A percentile compares a stretch with the other conserved stretches of the same genome.
Conservation (phyloP, 2,888 invertebrate genomes). For the Xestia c-nigrum region DNA sequence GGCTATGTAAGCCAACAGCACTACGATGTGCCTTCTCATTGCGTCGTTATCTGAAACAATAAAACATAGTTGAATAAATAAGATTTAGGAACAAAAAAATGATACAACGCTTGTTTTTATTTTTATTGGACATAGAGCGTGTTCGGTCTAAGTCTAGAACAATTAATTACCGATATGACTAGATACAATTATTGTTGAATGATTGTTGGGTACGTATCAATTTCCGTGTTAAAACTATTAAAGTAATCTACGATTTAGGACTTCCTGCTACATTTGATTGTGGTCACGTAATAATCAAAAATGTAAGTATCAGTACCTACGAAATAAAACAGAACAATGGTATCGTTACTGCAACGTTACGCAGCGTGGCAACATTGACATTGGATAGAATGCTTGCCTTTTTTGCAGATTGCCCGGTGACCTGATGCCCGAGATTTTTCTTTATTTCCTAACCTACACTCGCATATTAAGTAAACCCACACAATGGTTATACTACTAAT, state of each 20-base stretch:
- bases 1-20: conserved; percentile 79
- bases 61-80: not conserved
- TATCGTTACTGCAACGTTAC: conserved; percentile 22
- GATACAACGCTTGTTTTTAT: no score
- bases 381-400: conserved; percentile 22
- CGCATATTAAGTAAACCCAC: conserved; percentile 2
- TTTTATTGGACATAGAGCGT: not conserved
- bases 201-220: conserved; percentile 18
- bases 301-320: conserved; percentile 4
- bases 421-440: conserved; percentile 34
- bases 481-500: not conserved
- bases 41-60: conserved; percentile 49
- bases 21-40: conserved; percentile 76
- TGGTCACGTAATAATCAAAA: conserved; percentile 21
- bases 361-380: conserved; percentile 47
- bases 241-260: conserved; percentile 31
- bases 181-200: conserved; percentile 21
- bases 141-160: not conserved
- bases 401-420: conserved; percentile 22
- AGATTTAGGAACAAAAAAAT: not conserved
- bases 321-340: conserved; percentile 19
- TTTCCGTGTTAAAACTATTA: conserved; percentile 43
- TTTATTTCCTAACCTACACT: conserved; percentile 12
- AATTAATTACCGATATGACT: conserved; percentile 13
- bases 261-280: conserved; percentile 35